Evolutionary conservation across 1,140 invertebrate genomes (phyloP).

Genomic region (Heliconius hermathena): DNA sequence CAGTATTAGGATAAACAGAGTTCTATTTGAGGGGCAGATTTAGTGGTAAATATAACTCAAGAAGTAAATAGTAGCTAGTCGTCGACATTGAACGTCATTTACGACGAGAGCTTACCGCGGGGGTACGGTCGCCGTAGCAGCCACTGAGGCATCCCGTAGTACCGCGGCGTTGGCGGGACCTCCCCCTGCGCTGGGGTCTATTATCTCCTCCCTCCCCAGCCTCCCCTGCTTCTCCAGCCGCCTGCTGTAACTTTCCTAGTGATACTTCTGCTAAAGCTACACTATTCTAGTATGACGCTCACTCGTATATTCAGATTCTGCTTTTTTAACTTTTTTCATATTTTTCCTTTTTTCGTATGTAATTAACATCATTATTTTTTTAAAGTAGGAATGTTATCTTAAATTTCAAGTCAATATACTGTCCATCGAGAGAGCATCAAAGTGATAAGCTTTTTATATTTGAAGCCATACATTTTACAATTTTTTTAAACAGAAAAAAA

Average conservation of each 20-base stretch:
- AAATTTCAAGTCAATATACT: neutral
- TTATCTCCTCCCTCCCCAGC: slow-evolving; percentile 65
- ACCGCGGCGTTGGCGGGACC: slow-evolving; percentile 34
- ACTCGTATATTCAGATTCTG: slow-evolving; percentile 24
- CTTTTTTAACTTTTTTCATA: neutral
- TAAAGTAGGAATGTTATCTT: neutral
- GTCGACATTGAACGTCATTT: slow-evolving; percentile 8
- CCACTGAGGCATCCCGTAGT: slow-evolving; percentile 83
- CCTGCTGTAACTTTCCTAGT: slow-evolving; percentile 75
- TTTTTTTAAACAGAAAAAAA: neutral
- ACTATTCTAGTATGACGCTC: slow-evolving; percentile 36
- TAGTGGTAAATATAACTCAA: neutral
- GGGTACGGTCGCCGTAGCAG: slow-evolving; percentile 83
- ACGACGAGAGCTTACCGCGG: slow-evolving; percentile 80
- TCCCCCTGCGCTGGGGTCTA: slow-evolving; percentile 76
- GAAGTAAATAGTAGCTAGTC: slow-evolving; percentile 19
- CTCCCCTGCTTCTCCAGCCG: slow-evolving; percentile 75
- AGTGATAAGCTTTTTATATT: slow-evolving; percentile 9
- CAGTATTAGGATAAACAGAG: neutral
- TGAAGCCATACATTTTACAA: neutral
- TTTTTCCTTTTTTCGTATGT: neutral
- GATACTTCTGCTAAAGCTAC: slow-evolving; percentile 51
- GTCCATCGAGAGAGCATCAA: slow-evolving; percentile 30
- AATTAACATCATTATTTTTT: neutral
- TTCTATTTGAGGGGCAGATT: neutral